Evolutionary conservation across 2,113 vertebrate genomes (phyloP).

Genomic region (Chloroceryle aenea): DNA sequence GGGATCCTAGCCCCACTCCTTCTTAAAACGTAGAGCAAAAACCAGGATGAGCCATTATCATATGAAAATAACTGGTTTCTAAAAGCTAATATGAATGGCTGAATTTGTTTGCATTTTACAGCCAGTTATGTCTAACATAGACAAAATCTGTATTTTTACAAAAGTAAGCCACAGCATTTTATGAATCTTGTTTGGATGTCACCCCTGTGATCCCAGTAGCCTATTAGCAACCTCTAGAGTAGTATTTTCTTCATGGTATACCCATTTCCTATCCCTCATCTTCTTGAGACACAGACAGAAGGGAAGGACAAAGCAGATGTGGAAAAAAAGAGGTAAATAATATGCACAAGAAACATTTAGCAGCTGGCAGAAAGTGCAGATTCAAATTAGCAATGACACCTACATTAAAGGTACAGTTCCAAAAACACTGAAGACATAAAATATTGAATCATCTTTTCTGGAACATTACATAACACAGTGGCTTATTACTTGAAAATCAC

Average conservation of each 20-base stretch:
- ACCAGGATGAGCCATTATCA: background rate
- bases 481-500: background rate
- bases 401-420: background rate
- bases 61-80: background rate
- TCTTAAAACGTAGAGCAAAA: background rate
- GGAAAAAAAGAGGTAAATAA: background rate
- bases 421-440: background rate
- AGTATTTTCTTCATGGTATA: background rate
- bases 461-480: background rate
- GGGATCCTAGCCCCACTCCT: background rate
- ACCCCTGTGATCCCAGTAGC: background rate
- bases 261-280: background rate
- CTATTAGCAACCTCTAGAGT: background rate
- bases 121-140: background rate
- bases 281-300: background rate
- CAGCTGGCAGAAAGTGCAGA: fast-evolving
- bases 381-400: background rate
- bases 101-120: background rate
- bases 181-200: background rate
- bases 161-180: background rate
- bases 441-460: background rate
- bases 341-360: background rate
- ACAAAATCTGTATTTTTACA: background rate
- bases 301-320: background rate
- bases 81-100: background rate